Conservation (phyloP, 2,113 vertebrate species). For the Embiotoca jacksoni region DNA sequence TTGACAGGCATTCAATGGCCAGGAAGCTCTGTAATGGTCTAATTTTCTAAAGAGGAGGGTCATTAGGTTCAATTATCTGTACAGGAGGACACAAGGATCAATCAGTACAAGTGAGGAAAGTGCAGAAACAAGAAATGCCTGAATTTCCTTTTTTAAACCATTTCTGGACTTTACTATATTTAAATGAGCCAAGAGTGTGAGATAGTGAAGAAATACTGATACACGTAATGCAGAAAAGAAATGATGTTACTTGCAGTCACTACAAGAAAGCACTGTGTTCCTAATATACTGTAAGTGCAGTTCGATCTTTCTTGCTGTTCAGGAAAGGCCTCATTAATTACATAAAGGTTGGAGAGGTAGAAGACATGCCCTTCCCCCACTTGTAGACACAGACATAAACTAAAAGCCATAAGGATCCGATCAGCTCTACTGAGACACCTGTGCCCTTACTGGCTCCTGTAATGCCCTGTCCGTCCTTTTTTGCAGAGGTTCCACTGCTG, state of each 20-base stretch:
- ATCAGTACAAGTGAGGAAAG: constrained; percentile 2
- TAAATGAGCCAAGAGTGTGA: neutral
- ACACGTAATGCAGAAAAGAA: neutral
- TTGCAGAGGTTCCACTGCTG: neutral
- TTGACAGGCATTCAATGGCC: constrained; percentile 31
- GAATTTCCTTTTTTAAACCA: neutral
- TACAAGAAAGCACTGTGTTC: neutral
- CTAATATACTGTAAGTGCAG: constrained; percentile 1
- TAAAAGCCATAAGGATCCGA: constrained; percentile 36
- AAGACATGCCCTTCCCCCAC: constrained; percentile 25
- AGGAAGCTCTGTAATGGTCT: constrained; percentile 22
- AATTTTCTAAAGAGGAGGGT: constrained; percentile 37
- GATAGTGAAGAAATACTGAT: neutral
- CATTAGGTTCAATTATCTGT: constrained; percentile 15
- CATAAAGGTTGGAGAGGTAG: constrained; percentile 38
- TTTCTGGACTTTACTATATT: neutral
- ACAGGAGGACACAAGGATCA: neutral
- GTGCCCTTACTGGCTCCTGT: constrained; percentile 4
- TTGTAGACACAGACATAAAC: constrained; percentile 16
- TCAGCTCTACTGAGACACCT: constrained; percentile 32
- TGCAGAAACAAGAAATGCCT: neutral
- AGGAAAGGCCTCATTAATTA: constrained; percentile 59
- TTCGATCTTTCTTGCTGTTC: neutral
- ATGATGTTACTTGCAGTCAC: constrained; percentile 3
- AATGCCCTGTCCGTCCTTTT: neutral